Conservation (phyloP, 2,888 invertebrate species). For the Drosophila leonis region DNA sequence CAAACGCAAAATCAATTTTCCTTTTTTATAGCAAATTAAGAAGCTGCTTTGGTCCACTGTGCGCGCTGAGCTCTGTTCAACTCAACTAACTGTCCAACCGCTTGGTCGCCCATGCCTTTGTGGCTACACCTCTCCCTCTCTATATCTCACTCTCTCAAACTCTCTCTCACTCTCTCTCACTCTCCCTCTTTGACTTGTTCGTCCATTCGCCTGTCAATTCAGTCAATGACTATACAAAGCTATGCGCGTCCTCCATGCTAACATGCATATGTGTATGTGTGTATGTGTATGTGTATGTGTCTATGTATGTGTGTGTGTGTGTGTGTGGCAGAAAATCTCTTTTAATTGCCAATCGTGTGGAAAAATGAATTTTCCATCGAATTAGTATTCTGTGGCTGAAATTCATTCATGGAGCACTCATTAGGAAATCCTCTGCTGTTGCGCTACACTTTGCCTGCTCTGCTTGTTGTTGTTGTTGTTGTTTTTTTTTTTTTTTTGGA, state of each 20-base stretch:
- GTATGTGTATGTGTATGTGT: constrained; percentile 24
- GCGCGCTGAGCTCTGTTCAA: constrained; percentile 19
- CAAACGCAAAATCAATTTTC: not conserved
- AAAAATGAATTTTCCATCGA: constrained; percentile 85
- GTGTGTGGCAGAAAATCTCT: constrained; percentile 79
- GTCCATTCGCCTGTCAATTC: constrained; percentile 73
- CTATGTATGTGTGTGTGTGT: constrained; percentile 40
- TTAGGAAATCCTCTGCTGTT: constrained; percentile 80
- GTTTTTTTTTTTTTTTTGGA: constrained; percentile 22
- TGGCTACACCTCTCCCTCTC: not conserved
- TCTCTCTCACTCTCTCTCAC: not conserved
- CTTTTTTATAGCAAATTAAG: too few relatives aligned
- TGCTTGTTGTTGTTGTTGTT: constrained; percentile 24
- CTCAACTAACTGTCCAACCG: constrained; percentile 33
- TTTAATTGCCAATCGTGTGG: constrained; percentile 85
- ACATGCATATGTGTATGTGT: constrained; percentile 40
- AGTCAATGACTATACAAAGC: constrained; percentile 76
- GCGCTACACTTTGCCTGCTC: constrained; percentile 30
- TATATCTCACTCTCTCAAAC: not conserved
- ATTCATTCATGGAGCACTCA: constrained; percentile 85
- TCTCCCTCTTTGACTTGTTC: constrained; percentile 7
- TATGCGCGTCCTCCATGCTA: constrained; percentile 52
- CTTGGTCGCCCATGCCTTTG: constrained; percentile 16
- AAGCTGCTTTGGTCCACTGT: constrained; percentile 11
- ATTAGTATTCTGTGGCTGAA: constrained; percentile 85